phyloP scores from a whole-genome alignment of 35 echinoderm and acorn worm species.

The Lytechinus pictus region DNA sequence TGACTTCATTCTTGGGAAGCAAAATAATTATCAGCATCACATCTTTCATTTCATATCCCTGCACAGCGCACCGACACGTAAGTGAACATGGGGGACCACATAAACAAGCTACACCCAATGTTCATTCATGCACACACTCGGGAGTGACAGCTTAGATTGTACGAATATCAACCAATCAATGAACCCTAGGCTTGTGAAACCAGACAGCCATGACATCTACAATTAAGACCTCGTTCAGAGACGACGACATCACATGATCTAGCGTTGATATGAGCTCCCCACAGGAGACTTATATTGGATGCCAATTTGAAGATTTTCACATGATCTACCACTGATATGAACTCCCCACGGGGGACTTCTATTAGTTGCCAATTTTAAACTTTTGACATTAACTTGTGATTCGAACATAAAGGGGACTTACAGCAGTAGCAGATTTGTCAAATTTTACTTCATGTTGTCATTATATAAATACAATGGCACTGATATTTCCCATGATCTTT shows the following conservation, averaged over 20 bases:
- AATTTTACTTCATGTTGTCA: too few species aligned
- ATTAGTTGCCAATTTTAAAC: too few species aligned
- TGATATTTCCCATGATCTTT: not conserved
- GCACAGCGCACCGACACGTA: not conserved
- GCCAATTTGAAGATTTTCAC: too few species aligned
- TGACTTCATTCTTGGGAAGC: not conserved
- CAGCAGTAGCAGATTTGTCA: too few species aligned
- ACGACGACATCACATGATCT: not conserved
- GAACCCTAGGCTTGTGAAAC: not conserved
- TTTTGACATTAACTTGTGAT: too few species aligned
- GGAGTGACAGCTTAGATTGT: not conserved
- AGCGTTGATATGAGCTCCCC: too few species aligned
- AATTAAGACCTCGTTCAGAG: not conserved
- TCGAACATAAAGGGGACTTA: too few species aligned
- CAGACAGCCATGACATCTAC: not conserved
- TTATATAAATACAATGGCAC: not conserved
- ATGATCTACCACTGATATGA: not conserved
- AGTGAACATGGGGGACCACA: not conserved
- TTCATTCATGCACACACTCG: not conserved
- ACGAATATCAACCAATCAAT: not conserved
- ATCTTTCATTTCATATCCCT: not conserved
- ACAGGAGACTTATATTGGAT: too few species aligned
- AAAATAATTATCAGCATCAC: not conserved
- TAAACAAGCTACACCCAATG: not conserved
- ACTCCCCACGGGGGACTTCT: too few species aligned